Conservation (phyloP, 2,113 vertebrate species). For the Monopterus albus region DNA sequence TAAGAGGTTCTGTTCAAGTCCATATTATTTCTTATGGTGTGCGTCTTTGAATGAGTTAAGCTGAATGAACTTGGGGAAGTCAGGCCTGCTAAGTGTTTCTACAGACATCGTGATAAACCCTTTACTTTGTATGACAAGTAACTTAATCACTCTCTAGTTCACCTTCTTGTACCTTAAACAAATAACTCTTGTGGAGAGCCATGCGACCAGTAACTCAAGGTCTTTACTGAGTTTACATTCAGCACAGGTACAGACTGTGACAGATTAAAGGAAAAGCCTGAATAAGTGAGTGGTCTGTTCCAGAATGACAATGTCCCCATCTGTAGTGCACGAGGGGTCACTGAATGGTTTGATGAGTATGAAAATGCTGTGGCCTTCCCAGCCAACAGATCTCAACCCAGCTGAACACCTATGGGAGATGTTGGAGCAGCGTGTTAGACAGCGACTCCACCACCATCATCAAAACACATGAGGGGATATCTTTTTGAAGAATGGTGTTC, state of each 20-base stretch:
- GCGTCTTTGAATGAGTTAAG: constrained; percentile 5
- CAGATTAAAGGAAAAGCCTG: too few species aligned
- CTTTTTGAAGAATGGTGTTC: too few species aligned
- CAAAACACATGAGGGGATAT: too few species aligned
- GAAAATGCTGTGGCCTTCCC: too few species aligned
- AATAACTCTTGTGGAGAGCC: background rate
- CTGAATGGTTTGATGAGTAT: too few species aligned
- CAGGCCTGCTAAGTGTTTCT: constrained; percentile 12
- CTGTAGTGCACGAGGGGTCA: too few species aligned
- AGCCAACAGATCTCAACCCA: too few species aligned
- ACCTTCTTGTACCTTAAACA: background rate
- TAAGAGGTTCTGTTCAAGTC: constrained; percentile 1
- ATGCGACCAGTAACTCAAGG: background rate
- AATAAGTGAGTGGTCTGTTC: too few species aligned
- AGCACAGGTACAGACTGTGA: background rate
- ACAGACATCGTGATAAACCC: constrained; percentile 15
- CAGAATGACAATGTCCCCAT: too few species aligned
- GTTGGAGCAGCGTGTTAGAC: too few species aligned
- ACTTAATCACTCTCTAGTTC: constrained; percentile 2
- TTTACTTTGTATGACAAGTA: constrained; percentile 11
- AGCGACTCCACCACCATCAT: too few species aligned
- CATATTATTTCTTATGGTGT: background rate
- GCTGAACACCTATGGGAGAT: too few species aligned
- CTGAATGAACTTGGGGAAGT: background rate
- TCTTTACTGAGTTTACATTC: background rate